Conservation (phyloP, 2,113 vertebrate genomes). For the Hyla sarda region DNA sequence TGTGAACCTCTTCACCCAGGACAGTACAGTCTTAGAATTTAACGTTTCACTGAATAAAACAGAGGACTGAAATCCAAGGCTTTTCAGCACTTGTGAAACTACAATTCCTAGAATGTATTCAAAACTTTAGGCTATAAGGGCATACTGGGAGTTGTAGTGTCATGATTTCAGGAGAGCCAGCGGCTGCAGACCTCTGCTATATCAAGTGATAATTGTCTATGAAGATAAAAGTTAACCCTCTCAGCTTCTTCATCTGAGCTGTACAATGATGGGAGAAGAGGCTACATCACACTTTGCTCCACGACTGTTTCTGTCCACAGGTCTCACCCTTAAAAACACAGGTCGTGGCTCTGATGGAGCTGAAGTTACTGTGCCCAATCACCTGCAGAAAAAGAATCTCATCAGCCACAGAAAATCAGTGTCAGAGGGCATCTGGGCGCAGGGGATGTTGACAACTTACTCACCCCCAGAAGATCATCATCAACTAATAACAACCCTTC, state of each 20-base stretch:
- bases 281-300: neutral
- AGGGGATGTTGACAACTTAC: conserved; percentile 56
- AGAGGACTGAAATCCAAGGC: too few species aligned
- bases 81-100: too few species aligned
- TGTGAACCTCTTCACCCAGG: neutral
- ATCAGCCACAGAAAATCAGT: neutral
- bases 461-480: conserved; percentile 95
- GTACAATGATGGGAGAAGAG: neutral
- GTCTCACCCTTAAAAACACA: conserved; percentile 93
- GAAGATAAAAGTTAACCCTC: too few species aligned
- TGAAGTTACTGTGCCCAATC: conserved; percentile 98
- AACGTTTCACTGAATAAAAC: too few species aligned
- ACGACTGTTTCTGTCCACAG: too few species aligned
- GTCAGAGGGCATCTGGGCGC: too few species aligned
- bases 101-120: neutral
- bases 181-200: too few species aligned
- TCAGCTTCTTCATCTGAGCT: too few species aligned
- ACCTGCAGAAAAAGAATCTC: conserved; percentile 73
- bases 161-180: neutral
- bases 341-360: conserved; percentile 94
- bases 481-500: conserved; percentile 95
- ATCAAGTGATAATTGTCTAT: too few species aligned
- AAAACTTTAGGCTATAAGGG: neutral
- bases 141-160: neutral
- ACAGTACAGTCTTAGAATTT: too few species aligned